Evolutionary conservation across 2,113 vertebrate genomes (phyloP).

Genomic region (Zosterops borbonicus): DNA sequence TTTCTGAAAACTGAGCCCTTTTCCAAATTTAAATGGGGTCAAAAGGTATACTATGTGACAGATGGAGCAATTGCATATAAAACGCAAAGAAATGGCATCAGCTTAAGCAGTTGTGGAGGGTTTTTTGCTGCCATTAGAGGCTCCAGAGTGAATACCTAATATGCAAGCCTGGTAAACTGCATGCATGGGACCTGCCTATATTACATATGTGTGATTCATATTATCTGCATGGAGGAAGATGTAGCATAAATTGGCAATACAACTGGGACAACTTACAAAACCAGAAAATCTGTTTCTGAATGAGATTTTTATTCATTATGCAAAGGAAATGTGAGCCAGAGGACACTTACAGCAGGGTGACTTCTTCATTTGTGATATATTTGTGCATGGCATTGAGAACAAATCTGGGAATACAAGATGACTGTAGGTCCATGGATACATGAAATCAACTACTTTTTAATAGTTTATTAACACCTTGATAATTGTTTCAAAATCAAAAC

Average conservation of each 20-base stretch:
- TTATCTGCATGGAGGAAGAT: background rate
- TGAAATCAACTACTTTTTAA: background rate
- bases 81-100: background rate
- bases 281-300: background rate
- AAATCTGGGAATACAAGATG: background rate
- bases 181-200: background rate
- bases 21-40: background rate
- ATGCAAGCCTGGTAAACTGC: background rate
- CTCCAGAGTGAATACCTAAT: background rate
- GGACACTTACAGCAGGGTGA: background rate
- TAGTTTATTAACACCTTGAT: background rate
- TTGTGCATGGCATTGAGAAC: background rate
- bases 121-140: background rate
- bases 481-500: background rate
- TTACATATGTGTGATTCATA: background rate
- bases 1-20: constrained; percentile 1
- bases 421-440: background rate
- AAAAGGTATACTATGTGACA: background rate
- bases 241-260: background rate
- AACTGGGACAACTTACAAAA: background rate
- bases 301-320: background rate
- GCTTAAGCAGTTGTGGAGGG: background rate
- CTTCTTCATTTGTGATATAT: background rate
- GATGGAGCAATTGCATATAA: constrained; percentile 17
- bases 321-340: background rate